Evolutionary conservation across 1,140 invertebrate genomes (phyloP), one percentile per base, ranked within the genome.

Genomic region (Microplitis mediator): DNA sequence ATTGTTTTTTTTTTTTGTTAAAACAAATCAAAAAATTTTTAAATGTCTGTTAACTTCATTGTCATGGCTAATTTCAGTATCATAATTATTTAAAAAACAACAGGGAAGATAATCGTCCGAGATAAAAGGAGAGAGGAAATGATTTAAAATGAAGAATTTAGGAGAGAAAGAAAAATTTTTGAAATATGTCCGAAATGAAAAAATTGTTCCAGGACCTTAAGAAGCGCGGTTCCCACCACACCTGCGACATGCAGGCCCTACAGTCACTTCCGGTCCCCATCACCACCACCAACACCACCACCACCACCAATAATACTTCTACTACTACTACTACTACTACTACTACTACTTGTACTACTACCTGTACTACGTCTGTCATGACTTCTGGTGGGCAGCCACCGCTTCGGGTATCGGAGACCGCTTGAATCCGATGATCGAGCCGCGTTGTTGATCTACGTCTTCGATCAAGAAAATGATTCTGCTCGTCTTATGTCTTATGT

Each of bases 141-240:
- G 61, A 71, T 34, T 58, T 50, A 65, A 50, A 68, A 72, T 50
- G 52, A 72, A 35, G 66, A 67, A 67, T 56, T 67, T 45, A 50
- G 62, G n/a, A 66, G 35, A 6, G 39, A 72, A 39, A 63, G n/a
- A 70, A 5, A 56, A 68, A 61, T 36, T 35, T 1, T 76, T 87
- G 80, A 84, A 82, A 85, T 74, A 80, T 85, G 64, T 85, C 74
- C 82, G 81, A 83, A 86, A 86, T 86, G 78, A 78, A 74, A 45
- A 45, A 85, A 82, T 86, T 87, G 86, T 87, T 86, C 79, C 85
- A 87, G 86, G 86, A 87, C 75, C 81, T 86, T 83, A 87, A 85
- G 85, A 86, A 87, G 84, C 86, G 86, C 83, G 82, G 84, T 85
- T 87, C 85, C 79, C 86, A 45, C 39, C 39, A 87, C 82, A 83